Base-by-base conservation (phyloP, 2,888 invertebrate genomes). In the Acronicta psi region DNA sequence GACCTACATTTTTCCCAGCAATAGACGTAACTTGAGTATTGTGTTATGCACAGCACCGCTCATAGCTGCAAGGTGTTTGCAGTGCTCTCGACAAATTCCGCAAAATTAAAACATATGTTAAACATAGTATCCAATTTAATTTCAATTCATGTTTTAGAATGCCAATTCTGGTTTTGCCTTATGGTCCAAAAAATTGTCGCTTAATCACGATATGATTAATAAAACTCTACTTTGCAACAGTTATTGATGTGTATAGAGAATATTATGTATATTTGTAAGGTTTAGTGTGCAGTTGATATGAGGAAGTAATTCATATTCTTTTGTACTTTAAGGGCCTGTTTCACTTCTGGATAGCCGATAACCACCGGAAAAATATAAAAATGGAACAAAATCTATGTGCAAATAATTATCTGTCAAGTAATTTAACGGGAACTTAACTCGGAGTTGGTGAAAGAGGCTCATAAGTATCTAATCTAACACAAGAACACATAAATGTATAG, bases 1-100 rank as follows among this genome's bases (percentile, higher is more conserved):
- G 88, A 83, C 87, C 87, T 81, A 89, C 90, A 91, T 92, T 89
- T 88, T 91, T 89, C 87, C 86, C 41, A 85, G 87, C 82, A 81
- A 86, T 84, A 83, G 77, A 80, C 79, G 89, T 89, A 89, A 90
- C 85, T 80, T 84, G 88, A 91, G 82, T 77, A 79, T 80, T 82
- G 75, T 86, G 80, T 81, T 85, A 76, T 85, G 82, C 75, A 55
- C 60, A 72, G 76, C 75, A 75, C 61, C 63, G 55, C 51, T 69
- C 56, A 65, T 44, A 44, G 17, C 49, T 53, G 67, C 55, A 44
- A 65, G 71, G 56, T 71, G 61, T 59, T 37, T 34, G 16, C 50
- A 38, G 38, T 58, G 52, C 46, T 45, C 54, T 53, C 45, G 40
- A 57, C 43, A 58, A 52, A 73, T 65, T 75, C 59, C 44, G 55